Evolutionary conservation across 2,888 invertebrate species (phyloP).

Genomic region (Phania funesta): DNA sequence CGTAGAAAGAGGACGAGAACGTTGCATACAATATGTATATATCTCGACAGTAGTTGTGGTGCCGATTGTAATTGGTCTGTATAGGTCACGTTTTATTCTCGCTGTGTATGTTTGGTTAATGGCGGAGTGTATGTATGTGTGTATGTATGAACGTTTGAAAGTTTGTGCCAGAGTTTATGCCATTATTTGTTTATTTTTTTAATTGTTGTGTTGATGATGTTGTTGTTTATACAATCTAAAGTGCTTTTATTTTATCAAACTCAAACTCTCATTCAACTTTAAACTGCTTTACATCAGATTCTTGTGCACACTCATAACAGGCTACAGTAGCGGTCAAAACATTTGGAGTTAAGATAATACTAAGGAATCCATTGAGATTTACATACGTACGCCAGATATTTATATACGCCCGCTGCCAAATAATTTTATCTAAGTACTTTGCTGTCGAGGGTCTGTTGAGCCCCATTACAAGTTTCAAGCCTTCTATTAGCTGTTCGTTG

Average conservation of each 20-base stretch:
- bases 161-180: constrained; percentile 19
- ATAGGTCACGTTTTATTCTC: neutral
- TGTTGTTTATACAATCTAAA: constrained; percentile 46
- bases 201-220: constrained; percentile 30
- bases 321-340: neutral
- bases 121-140: neutral
- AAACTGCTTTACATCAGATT: constrained; percentile 5
- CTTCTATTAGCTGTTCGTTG: too few species aligned
- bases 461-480: too few species aligned
- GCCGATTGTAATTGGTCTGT: too few species aligned
- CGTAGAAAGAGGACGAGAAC: too few species aligned
- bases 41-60: too few species aligned
- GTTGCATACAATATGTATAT: too few species aligned
- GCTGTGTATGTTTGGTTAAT: neutral
- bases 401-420: too few species aligned
- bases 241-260: constrained; percentile 32
- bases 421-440: too few species aligned
- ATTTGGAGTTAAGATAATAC: too few species aligned
- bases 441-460: too few species aligned
- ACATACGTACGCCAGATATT: too few species aligned
- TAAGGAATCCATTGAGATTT: too few species aligned
- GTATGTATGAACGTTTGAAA: neutral
- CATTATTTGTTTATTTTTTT: constrained; percentile 42
- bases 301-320: neutral
- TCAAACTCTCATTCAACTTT: constrained; percentile 11